Percentiles rank a stretch among this genome's conserved stretches.
Evolutionary conservation across 2,113 vertebrate genomes (phyloP).

Genomic region (rabbit (Oryctolagus cuniculus)): DNA sequence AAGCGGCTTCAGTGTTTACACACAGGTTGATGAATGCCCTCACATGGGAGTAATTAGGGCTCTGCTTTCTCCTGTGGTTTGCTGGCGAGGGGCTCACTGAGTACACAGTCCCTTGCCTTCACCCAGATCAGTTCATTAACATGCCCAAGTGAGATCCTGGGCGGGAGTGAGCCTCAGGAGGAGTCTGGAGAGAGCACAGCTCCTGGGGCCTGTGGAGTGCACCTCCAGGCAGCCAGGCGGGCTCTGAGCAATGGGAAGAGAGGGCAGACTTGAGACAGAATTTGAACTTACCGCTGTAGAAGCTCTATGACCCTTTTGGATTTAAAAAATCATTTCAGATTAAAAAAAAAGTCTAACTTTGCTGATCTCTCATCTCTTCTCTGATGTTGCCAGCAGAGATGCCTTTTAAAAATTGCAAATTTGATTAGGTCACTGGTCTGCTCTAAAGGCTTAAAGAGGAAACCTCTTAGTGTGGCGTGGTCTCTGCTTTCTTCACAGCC

Average conservation of each 20-base stretch:
- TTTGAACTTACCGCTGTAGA: background rate
- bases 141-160: background rate
- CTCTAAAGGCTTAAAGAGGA: background rate
- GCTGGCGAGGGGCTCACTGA: background rate
- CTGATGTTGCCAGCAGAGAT: background rate
- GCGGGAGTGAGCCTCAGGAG: background rate
- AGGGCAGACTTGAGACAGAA: background rate
- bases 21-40: background rate
- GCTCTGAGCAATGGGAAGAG: background rate
- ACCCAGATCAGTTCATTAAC: slow-evolving; percentile 24
- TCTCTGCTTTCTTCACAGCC: background rate
- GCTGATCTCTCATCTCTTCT: background rate
- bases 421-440: background rate
- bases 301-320: background rate
- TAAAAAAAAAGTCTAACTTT: background rate
- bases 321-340: background rate
- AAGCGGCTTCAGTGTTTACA: background rate
- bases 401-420: slow-evolving; percentile 38
- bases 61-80: background rate
- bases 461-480: background rate
- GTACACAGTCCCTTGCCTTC: background rate
- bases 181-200: background rate
- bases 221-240: background rate
- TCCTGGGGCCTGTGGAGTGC: too few relatives aligned
- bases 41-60: background rate